These are phyloP conservation scores for Pyrochroa serraticornis DNA, from an alignment of 2,888 invertebrate genomes.

Conservation along the genomic window DNA sequence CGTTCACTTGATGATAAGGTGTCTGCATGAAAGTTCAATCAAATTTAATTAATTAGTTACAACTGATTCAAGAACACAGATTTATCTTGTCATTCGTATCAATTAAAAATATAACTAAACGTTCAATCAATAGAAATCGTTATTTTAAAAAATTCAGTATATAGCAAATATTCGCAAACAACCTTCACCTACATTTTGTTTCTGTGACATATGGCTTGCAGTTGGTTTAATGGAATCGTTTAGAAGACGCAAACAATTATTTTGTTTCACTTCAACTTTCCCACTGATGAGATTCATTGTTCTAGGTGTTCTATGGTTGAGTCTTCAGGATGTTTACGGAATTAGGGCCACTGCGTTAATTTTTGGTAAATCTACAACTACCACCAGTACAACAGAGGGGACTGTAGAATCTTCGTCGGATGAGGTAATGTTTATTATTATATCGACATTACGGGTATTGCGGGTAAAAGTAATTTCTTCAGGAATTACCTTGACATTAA, in stretches of 20 bases:
- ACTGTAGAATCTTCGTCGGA: constrained; percentile 37
- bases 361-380: constrained; percentile 63
- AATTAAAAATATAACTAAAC: too few relatives aligned
- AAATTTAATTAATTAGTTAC: background rate
- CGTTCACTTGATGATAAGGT: background rate
- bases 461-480: too few relatives aligned
- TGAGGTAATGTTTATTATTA: constrained; percentile 3
- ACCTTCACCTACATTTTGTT: constrained; percentile 24
- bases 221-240: constrained; percentile 1
- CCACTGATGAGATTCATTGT: constrained; percentile 25
- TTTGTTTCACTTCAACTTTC: constrained; percentile 18
- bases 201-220: background rate
- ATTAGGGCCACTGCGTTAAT: constrained; percentile 68
- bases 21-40: background rate
- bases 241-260: constrained; percentile 2
- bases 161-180: background rate
- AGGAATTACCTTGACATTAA: constrained; percentile 15
- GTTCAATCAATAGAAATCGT: too few relatives aligned
- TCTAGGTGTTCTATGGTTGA: constrained; percentile 59
- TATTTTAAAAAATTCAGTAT: background rate
- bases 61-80: background rate
- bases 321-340: constrained; percentile 62
- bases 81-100: too few relatives aligned
- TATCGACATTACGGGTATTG: too few relatives aligned
- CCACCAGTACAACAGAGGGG: constrained; percentile 59